These are phyloP conservation scores for Merops nubicus DNA, from an alignment of 2,113 vertebrate species.

Conservation along the genomic window DNA sequence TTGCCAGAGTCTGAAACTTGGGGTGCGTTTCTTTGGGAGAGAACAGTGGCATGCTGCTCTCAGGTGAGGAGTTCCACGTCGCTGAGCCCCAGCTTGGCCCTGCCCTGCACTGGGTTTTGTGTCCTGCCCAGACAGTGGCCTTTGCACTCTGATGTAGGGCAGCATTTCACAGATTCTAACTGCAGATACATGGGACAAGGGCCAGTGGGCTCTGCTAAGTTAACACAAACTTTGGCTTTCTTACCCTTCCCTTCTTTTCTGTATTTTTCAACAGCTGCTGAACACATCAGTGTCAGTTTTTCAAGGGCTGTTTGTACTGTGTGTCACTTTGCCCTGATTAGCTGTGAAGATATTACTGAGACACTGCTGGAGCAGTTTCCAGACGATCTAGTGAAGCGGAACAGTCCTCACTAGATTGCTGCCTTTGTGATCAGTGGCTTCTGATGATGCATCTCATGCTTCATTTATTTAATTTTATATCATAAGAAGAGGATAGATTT, in stretches of 20 bases:
- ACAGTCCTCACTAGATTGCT: not conserved
- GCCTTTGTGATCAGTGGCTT: not conserved
- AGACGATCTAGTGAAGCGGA: not conserved
- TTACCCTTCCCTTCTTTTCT: not conserved
- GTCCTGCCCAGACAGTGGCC: not conserved
- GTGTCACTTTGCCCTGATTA: not conserved
- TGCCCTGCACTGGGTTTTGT: accelerated
- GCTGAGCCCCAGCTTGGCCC: not conserved
- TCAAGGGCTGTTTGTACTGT: not conserved
- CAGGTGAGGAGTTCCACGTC: accelerated
- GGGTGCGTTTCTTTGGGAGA: accelerated
- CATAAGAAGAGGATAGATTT: not conserved
- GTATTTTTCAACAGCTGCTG: not conserved
- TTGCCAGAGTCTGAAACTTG: not conserved
- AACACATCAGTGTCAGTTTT: not conserved
- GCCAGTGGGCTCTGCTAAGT: not conserved
- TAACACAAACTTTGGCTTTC: not conserved
- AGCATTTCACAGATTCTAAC: not conserved
- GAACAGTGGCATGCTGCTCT: not conserved
- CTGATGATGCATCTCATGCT: not conserved
- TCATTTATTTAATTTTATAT: not conserved
- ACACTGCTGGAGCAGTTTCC: not conserved
- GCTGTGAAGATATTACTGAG: not conserved
- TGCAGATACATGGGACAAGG: not conserved
- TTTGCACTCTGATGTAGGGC: not conserved